Evolutionary conservation across 2,797 vertebrate genomes (phyloP).

Genomic region (Epinephelus awoara): DNA sequence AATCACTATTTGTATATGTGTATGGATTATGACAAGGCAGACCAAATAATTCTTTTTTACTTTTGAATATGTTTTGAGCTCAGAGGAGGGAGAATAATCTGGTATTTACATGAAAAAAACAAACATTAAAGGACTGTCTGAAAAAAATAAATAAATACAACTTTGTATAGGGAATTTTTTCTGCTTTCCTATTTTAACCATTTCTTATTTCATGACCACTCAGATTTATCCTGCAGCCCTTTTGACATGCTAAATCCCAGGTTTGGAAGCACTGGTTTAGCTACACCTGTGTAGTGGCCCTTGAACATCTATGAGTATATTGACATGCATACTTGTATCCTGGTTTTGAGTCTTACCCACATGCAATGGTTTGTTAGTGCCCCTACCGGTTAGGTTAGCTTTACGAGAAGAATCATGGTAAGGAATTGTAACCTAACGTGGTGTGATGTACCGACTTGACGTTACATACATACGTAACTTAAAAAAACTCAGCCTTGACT

Average conservation of each 20-base stretch:
- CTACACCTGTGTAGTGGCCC: background rate
- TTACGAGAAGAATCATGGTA: too few species aligned
- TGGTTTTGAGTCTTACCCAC: background rate
- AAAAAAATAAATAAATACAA: background rate
- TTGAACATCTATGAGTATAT: background rate
- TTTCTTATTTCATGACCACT: background rate
- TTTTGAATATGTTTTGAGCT: background rate
- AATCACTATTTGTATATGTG: background rate
- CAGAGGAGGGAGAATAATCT: background rate
- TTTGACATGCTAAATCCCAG: background rate
- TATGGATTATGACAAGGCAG: background rate
- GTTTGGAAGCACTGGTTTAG: slow-evolving; percentile 1
- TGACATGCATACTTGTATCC: background rate
- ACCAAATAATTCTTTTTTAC: background rate
- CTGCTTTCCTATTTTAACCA: background rate
- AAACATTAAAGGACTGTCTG: background rate
- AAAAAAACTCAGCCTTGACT: too few species aligned
- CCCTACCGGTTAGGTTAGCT: too few species aligned
- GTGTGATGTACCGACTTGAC: too few species aligned
- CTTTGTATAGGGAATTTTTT: background rate
- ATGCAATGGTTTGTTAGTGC: too few species aligned
- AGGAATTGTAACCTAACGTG: too few species aligned
- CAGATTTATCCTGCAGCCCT: background rate
- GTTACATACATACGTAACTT: too few species aligned
- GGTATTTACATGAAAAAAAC: background rate